A percentile compares a stretch with the other conserved stretches of the same genome.
phyloP scores from a whole-genome alignment of 1,140 invertebrate species.

The Drosophila bocqueti region DNA sequence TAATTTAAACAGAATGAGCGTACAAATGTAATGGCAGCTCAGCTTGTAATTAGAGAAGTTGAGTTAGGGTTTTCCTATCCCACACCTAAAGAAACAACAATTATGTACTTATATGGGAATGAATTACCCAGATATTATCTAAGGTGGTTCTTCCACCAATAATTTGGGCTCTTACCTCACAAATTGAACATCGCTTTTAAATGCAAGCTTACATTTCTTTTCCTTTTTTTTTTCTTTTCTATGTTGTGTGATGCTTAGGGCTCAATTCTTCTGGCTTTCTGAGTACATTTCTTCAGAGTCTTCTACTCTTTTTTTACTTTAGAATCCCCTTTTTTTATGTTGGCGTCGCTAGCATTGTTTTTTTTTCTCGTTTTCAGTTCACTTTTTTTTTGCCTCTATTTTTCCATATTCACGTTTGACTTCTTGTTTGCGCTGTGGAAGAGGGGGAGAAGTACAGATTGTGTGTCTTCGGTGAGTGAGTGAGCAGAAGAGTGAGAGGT shows the following conservation, averaged over 20 bases:
- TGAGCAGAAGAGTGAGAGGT: constrained; percentile 24
- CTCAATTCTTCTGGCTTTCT: constrained; percentile 14
- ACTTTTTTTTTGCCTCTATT: constrained; percentile 31
- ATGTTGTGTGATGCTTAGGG: background rate
- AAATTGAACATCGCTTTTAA: constrained; percentile 6
- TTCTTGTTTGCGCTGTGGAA: constrained; percentile 20
- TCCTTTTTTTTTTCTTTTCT: background rate
- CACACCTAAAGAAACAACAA: background rate
- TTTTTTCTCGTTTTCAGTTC: constrained; percentile 28
- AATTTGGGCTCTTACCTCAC: background rate
- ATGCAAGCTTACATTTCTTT: background rate
- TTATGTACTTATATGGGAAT: background rate
- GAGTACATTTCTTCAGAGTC: constrained; percentile 18
- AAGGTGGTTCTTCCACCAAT: background rate
- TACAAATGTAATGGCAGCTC: background rate
- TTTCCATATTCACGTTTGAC: constrained; percentile 23
- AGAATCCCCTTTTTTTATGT: constrained; percentile 4
- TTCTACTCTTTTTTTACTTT: constrained; percentile 19
- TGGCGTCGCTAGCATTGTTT: constrained; percentile 1
- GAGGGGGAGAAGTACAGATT: constrained; percentile 7
- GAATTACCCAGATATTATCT: constrained; percentile 11
- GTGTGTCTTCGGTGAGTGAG: constrained; percentile 1
- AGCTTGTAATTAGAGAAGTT: background rate
- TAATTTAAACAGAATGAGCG: background rate
- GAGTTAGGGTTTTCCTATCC: background rate